Evolutionary conservation across 2,113 vertebrate species (phyloP).

Genomic region (Pachycephala philippinensis): DNA sequence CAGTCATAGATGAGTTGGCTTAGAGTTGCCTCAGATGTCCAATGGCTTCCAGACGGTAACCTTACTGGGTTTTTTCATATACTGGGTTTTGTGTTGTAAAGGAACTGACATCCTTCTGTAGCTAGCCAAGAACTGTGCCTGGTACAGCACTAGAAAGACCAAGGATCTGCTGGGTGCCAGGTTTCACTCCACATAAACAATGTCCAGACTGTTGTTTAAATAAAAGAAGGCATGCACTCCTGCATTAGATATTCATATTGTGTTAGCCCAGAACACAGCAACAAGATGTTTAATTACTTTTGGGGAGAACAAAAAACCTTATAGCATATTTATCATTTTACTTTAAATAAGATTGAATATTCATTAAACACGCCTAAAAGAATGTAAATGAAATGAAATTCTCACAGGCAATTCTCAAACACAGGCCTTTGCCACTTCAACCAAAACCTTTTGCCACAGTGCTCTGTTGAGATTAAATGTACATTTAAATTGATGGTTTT

Average conservation of each 20-base stretch:
- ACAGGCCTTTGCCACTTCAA: neutral
- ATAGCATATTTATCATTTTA: conserved; percentile 65
- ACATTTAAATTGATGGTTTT: neutral
- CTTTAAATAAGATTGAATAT: conserved; percentile 56
- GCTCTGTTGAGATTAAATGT: neutral
- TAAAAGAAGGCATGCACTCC: neutral
- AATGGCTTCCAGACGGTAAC: neutral
- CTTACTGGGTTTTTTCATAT: accelerated
- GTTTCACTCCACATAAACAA: neutral
- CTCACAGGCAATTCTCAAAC: conserved; percentile 35
- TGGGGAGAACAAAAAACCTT: conserved; percentile 24
- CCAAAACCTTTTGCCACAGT: neutral
- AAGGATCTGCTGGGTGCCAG: neutral
- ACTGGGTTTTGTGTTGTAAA: neutral
- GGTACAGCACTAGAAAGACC: neutral
- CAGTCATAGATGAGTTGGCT: neutral
- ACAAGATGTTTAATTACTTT: conserved; percentile 42
- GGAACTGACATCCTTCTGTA: neutral
- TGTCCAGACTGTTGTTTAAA: neutral
- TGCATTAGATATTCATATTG: conserved; percentile 8
- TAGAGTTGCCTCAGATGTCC: neutral
- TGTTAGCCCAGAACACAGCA: neutral
- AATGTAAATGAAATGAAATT: conserved; percentile 28
- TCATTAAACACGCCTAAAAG: conserved; percentile 57
- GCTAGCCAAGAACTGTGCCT: neutral